Conservation (phyloP, 2,113 vertebrate species). For the Agapornis roseicollis region DNA sequence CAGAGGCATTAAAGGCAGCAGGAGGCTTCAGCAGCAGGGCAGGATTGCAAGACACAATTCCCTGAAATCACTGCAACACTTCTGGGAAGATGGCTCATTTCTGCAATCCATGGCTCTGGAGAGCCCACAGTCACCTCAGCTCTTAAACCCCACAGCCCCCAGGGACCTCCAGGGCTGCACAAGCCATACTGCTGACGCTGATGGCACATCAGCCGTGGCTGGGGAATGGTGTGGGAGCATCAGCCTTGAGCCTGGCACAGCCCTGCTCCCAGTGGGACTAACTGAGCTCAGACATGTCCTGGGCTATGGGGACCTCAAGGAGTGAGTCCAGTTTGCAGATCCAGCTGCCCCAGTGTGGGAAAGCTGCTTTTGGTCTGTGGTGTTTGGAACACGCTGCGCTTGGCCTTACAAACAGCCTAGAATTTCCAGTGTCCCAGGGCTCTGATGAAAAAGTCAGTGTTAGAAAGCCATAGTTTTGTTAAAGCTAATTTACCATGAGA, state of each 20-base stretch:
- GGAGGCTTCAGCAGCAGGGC: background rate
- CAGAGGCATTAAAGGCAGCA: background rate
- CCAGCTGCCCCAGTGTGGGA: background rate
- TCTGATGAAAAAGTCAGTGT: background rate
- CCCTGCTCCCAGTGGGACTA: fast-evolving
- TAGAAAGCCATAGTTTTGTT: background rate
- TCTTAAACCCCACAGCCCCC: background rate
- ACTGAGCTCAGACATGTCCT: background rate
- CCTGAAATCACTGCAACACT: background rate
- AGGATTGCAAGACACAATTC: background rate
- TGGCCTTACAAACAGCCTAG: background rate
- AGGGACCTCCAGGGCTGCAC: background rate
- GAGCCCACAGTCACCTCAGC: background rate
- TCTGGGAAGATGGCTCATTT: background rate
- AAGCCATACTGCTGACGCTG: background rate
- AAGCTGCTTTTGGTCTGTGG: background rate
- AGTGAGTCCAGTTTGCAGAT: background rate
- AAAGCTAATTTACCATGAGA: background rate
- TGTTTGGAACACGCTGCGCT: fast-evolving
- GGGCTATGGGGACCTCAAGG: background rate
- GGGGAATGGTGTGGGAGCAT: background rate
- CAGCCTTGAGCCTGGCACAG: background rate
- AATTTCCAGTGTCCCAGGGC: background rate
- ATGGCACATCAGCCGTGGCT: background rate
- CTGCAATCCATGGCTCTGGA: background rate